Evolutionary conservation across 1,140 invertebrate genomes (phyloP).

Genomic region (Dendrolimus kikuchii): DNA sequence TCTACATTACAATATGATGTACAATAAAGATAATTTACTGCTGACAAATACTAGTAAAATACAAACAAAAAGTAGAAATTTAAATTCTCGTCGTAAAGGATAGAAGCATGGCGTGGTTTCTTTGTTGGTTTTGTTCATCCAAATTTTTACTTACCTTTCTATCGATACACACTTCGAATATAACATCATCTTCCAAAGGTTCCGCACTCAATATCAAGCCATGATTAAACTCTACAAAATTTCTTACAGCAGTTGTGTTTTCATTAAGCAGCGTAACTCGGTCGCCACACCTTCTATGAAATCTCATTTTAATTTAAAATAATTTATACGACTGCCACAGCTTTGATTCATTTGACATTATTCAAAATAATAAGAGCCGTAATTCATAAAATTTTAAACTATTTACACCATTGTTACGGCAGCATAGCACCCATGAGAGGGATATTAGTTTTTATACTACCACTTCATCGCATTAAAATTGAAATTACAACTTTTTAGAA

Average conservation of each 20-base stretch:
- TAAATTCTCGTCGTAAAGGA: no score
- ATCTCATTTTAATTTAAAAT: constrained; percentile 72
- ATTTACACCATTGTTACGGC: constrained; percentile 9
- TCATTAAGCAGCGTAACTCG: constrained; percentile 86
- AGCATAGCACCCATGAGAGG: constrained; percentile 14
- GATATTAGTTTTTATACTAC: constrained; percentile 13
- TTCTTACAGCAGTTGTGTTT: constrained; percentile 86
- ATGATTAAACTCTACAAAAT: constrained; percentile 84
- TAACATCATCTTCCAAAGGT: constrained; percentile 85
- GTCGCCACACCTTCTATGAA: constrained; percentile 87
- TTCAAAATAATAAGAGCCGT: no score
- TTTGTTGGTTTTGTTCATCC: not conserved
- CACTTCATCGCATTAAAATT: not conserved
- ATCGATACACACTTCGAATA: constrained; percentile 92
- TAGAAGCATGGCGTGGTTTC: no score
- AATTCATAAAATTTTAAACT: constrained; percentile 7
- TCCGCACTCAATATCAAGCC: constrained; percentile 82
- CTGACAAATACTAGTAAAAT: no score
- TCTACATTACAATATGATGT: no score
- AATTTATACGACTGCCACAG: not conserved
- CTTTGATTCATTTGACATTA: not conserved
- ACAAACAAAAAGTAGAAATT: not conserved
- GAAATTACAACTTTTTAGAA: no score
- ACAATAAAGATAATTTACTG: no score
- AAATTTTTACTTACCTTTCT: constrained; percentile 80